Evolutionary conservation across 2,888 invertebrate genomes (phyloP), one percentile per base, ranked within the genome.

Genomic region (Empis livida): DNA sequence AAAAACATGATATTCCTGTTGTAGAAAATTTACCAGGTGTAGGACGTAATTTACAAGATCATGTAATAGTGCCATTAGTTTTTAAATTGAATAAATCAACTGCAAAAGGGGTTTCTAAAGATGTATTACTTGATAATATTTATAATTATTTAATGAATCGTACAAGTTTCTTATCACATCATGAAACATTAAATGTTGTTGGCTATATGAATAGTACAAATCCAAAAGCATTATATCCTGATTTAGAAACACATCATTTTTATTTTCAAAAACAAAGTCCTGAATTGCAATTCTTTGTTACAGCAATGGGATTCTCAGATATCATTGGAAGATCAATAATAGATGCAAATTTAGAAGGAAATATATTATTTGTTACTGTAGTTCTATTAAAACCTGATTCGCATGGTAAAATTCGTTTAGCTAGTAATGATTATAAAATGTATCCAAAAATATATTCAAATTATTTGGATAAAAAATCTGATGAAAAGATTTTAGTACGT

Each of bases 41-140:
- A 0, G 87, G 86, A 1, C 73, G 79, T 54, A 84, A 89, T 59
- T 70, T 90, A 2, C 87, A 88, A 64, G 89, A 90, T 60, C 89
- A 90, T 62, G 77, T 83, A 17, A 77, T 79, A 0, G 72, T 80
- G 2, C 59, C 61, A 3, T 5, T 67, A 1, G 57, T 62, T 16
- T 39, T 65, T 13, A 54, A 61, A 17, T 64, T 77, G 53, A 73
- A 75, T 2, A 53, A 54, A 14, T 60, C 66, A 0, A 51, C 16
- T 3, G 52, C 57, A 0, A 20, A 60, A 17, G 16, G 52, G 0
- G 20, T 51, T 0, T 51, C 57, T 58, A 17, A 68, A 60, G 53
- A 62, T 63, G 53, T 59, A 0, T 20, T 52, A 0, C 44, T 65
- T 2, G 61, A 66, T 39, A 52, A 46, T 10, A 51, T 61, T 5